Conservation (phyloP, 2,888 invertebrate genomes). For the Ophonus ardosiacus region DNA sequence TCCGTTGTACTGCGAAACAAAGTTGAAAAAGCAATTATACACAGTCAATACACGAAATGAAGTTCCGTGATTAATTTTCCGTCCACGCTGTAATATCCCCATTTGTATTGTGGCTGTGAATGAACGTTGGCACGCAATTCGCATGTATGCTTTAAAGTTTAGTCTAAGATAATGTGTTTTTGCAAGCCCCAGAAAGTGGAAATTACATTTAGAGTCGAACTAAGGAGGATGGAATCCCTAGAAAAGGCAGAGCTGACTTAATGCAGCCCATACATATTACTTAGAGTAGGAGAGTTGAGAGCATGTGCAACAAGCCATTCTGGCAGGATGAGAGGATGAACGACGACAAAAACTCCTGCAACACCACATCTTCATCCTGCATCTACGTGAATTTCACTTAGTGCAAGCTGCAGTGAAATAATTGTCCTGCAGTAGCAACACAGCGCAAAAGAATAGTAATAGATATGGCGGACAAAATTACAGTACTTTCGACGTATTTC, state of each 20-base stretch:
- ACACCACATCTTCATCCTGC: background rate
- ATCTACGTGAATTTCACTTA: conserved; percentile 4
- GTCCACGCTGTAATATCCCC: conserved; percentile 38
- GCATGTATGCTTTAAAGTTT: conserved; percentile 60
- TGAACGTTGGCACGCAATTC: conserved; percentile 61
- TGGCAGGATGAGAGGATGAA: background rate
- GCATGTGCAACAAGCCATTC: conserved; percentile 28
- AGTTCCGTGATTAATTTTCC: conserved; percentile 59
- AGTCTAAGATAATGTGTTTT: conserved; percentile 60
- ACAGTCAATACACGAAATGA: conserved; percentile 50
- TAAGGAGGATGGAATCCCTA: conserved; percentile 52
- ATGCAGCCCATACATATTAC: conserved; percentile 60
- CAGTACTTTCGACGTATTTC: no score
- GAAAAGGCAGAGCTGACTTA: conserved; percentile 44
- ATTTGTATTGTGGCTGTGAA: conserved; percentile 58
- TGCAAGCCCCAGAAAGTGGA: conserved; percentile 60
- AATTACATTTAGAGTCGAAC: conserved; percentile 63
- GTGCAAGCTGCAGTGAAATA: background rate
- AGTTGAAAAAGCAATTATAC: conserved; percentile 62
- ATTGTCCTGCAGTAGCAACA: background rate
- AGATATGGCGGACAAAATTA: no score
- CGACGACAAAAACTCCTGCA: conserved; percentile 3
- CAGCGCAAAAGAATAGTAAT: no score
- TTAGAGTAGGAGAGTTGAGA: conserved; percentile 9
- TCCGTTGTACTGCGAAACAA: conserved; percentile 14